Conservation (phyloP, 2,888 invertebrate genomes). For the Chrysopilus asiliformis region DNA sequence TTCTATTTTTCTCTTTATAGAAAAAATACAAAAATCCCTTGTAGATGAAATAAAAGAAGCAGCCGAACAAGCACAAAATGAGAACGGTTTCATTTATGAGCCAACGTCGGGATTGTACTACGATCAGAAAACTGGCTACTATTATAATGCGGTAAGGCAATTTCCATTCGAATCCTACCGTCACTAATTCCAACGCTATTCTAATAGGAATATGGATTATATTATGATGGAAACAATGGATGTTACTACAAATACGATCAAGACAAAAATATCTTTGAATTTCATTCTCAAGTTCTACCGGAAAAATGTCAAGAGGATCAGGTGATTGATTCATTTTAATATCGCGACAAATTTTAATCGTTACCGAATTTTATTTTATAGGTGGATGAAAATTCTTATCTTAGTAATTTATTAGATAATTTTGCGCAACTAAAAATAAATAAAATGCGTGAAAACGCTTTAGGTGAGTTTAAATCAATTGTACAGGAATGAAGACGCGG, state of each 20-base stretch:
- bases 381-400: slow-evolving; percentile 25
- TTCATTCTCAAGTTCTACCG: slow-evolving; percentile 61
- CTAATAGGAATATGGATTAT: slow-evolving; percentile 75
- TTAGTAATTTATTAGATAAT: slow-evolving; percentile 31
- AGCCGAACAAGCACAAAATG: slow-evolving; percentile 57
- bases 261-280: slow-evolving; percentile 58
- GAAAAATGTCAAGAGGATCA: slow-evolving; percentile 18
- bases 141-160: slow-evolving; percentile 67
- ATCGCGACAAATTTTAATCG: background rate
- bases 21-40: slow-evolving; percentile 32
- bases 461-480: slow-evolving; percentile 38
- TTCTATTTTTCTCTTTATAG: too few relatives aligned
- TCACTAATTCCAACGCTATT: slow-evolving; percentile 21
- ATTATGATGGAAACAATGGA: slow-evolving; percentile 76
- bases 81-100: slow-evolving; percentile 73
- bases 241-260: slow-evolving; percentile 75
- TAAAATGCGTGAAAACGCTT: slow-evolving; percentile 39
- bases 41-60: slow-evolving; percentile 63
- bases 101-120: slow-evolving; percentile 78
- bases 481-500: slow-evolving; percentile 36
- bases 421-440: slow-evolving; percentile 37
- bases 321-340: slow-evolving; percentile 17
- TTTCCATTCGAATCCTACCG: too few relatives aligned
- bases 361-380: slow-evolving; percentile 9
- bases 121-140: slow-evolving; percentile 77